Conservation (phyloP, 1,140 invertebrate genomes). For the Triops cancriformis region DNA sequence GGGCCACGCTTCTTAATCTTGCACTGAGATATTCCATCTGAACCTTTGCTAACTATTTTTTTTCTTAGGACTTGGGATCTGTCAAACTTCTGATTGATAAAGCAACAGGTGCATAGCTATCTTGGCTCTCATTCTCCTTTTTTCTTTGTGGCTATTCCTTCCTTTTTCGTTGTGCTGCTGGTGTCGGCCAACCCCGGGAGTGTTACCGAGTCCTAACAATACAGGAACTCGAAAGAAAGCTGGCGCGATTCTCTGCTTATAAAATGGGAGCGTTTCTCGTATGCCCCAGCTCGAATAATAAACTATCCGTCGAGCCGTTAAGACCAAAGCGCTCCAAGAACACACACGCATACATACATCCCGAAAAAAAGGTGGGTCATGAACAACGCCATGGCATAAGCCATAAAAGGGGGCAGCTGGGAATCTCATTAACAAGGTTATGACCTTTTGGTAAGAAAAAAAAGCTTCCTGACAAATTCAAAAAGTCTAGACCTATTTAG, state of each 20-base stretch:
- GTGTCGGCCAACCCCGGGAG: not conserved
- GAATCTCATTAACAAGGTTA: constrained; percentile 10
- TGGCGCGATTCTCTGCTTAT: not conserved
- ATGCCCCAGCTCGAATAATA: not conserved
- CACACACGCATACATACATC: not conserved
- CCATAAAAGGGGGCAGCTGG: constrained; percentile 10
- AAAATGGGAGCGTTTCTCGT: not conserved
- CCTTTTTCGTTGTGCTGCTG: no score
- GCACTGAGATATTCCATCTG: not conserved
- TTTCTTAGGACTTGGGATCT: not conserved
- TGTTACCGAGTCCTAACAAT: not conserved
- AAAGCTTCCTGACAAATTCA: not conserved
- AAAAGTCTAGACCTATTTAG: not conserved
- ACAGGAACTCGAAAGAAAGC: not conserved
- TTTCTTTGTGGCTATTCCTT: not conserved
- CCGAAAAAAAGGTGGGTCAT: not conserved
- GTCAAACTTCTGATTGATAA: constrained; percentile 1
- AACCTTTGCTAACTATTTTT: constrained; percentile 1
- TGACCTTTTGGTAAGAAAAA: not conserved
- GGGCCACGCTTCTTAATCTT: not conserved
- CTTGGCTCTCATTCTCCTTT: not conserved
- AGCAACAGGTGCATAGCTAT: constrained; percentile 1
- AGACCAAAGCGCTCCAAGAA: not conserved
- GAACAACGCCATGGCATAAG: constrained; percentile 9
- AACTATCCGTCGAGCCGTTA: constrained; percentile 1